Evolutionary conservation across 2,888 invertebrate genomes (phyloP).

Genomic region (Monochamus alternatus): DNA sequence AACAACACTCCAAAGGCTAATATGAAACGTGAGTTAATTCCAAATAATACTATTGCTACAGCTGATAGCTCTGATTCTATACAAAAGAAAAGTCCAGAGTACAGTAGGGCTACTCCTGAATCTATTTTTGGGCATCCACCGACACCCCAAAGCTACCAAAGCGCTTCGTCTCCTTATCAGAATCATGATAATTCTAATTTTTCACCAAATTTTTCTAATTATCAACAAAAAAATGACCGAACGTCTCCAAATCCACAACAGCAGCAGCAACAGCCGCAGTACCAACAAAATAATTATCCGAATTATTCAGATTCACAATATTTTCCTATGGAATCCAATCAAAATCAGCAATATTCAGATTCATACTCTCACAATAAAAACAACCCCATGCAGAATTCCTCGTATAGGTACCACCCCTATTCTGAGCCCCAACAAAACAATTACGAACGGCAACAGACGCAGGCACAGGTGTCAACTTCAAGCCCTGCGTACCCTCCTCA

Average conservation of each 20-base stretch:
- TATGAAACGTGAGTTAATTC: conserved; percentile 74
- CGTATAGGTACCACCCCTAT: conserved; percentile 70
- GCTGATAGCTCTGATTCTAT: conserved; percentile 84
- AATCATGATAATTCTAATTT: conserved; percentile 74
- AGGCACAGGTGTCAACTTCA: conserved; percentile 65
- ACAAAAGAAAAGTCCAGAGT: conserved; percentile 77
- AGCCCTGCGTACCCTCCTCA: conserved; percentile 77
- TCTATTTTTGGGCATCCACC: conserved; percentile 78
- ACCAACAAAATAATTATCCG: conserved; percentile 57
- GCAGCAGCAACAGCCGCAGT: conserved; percentile 55
- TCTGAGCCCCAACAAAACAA: conserved; percentile 71
- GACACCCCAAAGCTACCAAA: conserved; percentile 79
- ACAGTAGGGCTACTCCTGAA: conserved; percentile 75
- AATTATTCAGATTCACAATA: conserved; percentile 61
- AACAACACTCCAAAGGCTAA: conserved; percentile 75
- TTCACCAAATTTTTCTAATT: conserved; percentile 71
- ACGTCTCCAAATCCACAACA: conserved; percentile 68
- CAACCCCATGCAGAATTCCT: conserved; percentile 57
- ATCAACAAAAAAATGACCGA: conserved; percentile 69
- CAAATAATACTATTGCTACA: conserved; percentile 75
- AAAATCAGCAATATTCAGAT: conserved; percentile 66
- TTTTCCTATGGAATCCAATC: conserved; percentile 64
- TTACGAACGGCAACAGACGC: conserved; percentile 69
- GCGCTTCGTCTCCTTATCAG: conserved; percentile 79
- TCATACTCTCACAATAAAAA: conserved; percentile 66